These are phyloP conservation scores for Drosophila novamexicana DNA, from an alignment of 1,140 invertebrate species.

Conservation along the genomic window DNA sequence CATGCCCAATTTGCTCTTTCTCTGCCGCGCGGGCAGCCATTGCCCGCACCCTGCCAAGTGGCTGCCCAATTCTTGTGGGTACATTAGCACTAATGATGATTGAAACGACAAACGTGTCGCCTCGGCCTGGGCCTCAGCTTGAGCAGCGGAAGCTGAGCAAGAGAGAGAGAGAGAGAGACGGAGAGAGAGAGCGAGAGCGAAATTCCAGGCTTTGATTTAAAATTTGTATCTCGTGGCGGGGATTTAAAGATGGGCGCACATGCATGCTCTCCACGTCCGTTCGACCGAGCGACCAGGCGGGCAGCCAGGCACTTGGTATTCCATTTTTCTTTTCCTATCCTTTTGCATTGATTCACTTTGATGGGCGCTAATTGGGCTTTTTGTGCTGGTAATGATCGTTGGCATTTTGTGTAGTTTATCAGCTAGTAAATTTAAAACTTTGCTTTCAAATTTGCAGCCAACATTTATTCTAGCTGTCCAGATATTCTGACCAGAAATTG, in stretches of 20 bases:
- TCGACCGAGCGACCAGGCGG: background rate
- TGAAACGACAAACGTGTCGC: conserved; percentile 83
- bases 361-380: conserved; percentile 65
- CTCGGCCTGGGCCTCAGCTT: conserved; percentile 20
- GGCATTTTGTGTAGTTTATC: conserved; percentile 73
- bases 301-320: conserved; percentile 20
- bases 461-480: background rate
- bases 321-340: conserved; percentile 23
- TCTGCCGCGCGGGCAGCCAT: conserved; percentile 42
- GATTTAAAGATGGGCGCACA: conserved; percentile 20
- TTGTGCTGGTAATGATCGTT: conserved; percentile 61
- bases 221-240: conserved; percentile 55
- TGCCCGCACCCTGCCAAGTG: conserved; percentile 57
- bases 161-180: background rate
- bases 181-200: conserved; percentile 8
- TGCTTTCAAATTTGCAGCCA: background rate
- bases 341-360: conserved; percentile 71
- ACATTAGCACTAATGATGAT: conserved; percentile 84
- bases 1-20: conserved; percentile 9
- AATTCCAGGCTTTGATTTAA: conserved; percentile 73
- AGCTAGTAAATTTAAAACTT: conserved; percentile 46
- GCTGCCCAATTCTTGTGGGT: conserved; percentile 84
- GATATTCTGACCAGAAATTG: background rate
- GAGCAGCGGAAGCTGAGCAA: background rate
- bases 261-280: conserved; percentile 5